Evolutionary conservation across 2,888 invertebrate species (phyloP).

Genomic region (Embidobia sp.): DNA sequence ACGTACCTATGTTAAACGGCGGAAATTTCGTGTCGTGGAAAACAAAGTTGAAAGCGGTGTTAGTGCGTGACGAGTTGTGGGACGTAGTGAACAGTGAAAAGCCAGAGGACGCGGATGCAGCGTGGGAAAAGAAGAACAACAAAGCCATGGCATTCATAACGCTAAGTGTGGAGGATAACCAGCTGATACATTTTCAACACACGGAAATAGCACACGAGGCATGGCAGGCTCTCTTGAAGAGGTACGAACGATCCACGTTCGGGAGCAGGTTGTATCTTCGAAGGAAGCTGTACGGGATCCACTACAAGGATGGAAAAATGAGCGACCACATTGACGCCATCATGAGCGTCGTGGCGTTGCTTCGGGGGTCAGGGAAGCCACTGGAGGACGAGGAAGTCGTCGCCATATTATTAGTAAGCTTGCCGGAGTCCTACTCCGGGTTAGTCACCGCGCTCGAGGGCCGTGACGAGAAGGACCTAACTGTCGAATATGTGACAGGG

Average conservation of each 20-base stretch:
- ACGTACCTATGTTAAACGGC: slow-evolving; percentile 44
- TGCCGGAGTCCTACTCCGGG: slow-evolving; percentile 62
- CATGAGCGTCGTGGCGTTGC: slow-evolving; percentile 40
- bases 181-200: slow-evolving; percentile 43
- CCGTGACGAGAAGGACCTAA: slow-evolving; percentile 57
- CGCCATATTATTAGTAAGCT: slow-evolving; percentile 60
- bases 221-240: slow-evolving; percentile 31
- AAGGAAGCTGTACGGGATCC: slow-evolving; percentile 26
- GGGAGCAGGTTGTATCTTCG: slow-evolving; percentile 22
- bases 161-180: slow-evolving; percentile 53
- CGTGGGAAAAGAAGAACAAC: slow-evolving; percentile 59
- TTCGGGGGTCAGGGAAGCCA: slow-evolving; percentile 57
- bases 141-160: slow-evolving; percentile 52
- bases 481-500: slow-evolving; percentile 55
- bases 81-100: slow-evolving; percentile 16
- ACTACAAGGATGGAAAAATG: slow-evolving; percentile 46
- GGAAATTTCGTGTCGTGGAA: slow-evolving; percentile 63
- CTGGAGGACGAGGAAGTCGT: slow-evolving; percentile 59
- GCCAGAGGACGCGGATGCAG: slow-evolving; percentile 14
- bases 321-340: slow-evolving; percentile 57
- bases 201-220: slow-evolving; percentile 30
- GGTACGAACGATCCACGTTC: slow-evolving; percentile 24
- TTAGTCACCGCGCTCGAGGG: slow-evolving; percentile 61
- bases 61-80: slow-evolving; percentile 64
- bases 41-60: slow-evolving; percentile 56